Base-by-base conservation (phyloP, 2,888 invertebrate species). In the Drosophila algonquin region DNA sequence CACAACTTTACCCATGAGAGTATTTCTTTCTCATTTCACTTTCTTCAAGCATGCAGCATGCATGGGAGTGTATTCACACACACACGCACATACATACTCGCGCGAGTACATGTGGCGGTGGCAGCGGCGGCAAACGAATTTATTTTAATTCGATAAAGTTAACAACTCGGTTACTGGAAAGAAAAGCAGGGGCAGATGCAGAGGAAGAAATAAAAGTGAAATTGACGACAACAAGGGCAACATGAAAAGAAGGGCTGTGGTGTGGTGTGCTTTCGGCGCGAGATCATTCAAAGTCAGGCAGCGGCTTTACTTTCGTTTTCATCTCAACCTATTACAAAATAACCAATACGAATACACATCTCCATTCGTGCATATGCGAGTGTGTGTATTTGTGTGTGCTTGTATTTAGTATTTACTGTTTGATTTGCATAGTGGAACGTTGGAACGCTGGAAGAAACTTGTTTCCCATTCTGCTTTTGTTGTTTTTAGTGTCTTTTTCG, bases 351-450 rank as follows among this genome's bases (percentile, higher is more conserved):
- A 54, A 62, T 58, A 60, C 27, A 16, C 16, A 16, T 54, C 14
- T 54, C 10, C 10, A 16, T 12, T 5, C 35, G 14, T n/a, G 14
- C n/a, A 57, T 52, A 54, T 21, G 40, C 46, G 46, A 30, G 57
- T 57, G 53, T 72, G 56, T 73, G 68, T 74, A 69, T 62, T 62
- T 24, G 60, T 61, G 12, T 7, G 40, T n/a, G n/a, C 40, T 40
- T 14, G n/a, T 76, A 56, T 56, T 70, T 18, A 59, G 71, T 74
- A 81, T 81, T 85, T 77, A 71, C 71, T 68, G 18, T 69, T 77
- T 76, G 74, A 84, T 84, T 84, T 84, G 87, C 87, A 84, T 84
- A 84, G 85, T 77, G 77, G 85, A 79, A 65, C 79, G 35, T 12
- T 35, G 35, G 35, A 35, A 8, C 30, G 81, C 75, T 71, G 58